Percentiles rank a stretch among this genome's conserved stretches.
Evolutionary conservation across 1,140 invertebrate genomes (phyloP).

Genomic region (Spodoptera frugiperda): DNA sequence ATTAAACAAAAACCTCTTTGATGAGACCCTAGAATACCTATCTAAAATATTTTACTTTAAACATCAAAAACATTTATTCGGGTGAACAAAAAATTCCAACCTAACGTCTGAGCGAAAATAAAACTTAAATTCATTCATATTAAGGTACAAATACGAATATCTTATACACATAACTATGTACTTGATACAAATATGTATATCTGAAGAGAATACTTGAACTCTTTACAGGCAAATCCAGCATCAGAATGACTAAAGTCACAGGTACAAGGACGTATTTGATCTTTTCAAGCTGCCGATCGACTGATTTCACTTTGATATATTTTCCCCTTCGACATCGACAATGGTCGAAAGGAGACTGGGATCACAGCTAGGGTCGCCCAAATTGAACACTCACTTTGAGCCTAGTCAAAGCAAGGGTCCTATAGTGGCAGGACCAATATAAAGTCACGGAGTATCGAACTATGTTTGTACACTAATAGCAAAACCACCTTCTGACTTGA

Average conservation of each 20-base stretch:
- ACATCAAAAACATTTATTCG: conserved; percentile 25
- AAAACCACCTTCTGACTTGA: conserved; percentile 13
- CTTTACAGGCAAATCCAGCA: conserved; percentile 56
- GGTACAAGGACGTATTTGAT: conserved; percentile 75
- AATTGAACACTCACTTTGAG: conserved; percentile 69
- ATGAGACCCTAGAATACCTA: background rate
- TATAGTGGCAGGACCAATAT: conserved; percentile 40
- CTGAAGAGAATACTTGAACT: conserved; percentile 48
- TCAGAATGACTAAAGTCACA: conserved; percentile 67
- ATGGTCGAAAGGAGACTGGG: conserved; percentile 61
- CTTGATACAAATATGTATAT: conserved; percentile 24
- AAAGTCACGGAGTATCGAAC: conserved; percentile 28
- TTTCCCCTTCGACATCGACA: conserved; percentile 67
- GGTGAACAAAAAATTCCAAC: conserved; percentile 7
- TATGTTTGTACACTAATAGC: conserved; percentile 57
- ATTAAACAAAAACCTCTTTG: background rate
- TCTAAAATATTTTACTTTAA: background rate
- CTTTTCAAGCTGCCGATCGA: conserved; percentile 81
- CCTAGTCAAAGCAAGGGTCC: conserved; percentile 72
- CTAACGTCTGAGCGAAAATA: background rate
- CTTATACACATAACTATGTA: background rate
- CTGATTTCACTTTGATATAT: conserved; percentile 76
- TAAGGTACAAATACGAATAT: background rate
- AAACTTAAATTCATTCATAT: conserved; percentile 13
- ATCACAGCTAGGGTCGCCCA: conserved; percentile 62